Base-by-base conservation (phyloP, 1,140 invertebrate genomes). In the Temnothorax nylanderi region DNA sequence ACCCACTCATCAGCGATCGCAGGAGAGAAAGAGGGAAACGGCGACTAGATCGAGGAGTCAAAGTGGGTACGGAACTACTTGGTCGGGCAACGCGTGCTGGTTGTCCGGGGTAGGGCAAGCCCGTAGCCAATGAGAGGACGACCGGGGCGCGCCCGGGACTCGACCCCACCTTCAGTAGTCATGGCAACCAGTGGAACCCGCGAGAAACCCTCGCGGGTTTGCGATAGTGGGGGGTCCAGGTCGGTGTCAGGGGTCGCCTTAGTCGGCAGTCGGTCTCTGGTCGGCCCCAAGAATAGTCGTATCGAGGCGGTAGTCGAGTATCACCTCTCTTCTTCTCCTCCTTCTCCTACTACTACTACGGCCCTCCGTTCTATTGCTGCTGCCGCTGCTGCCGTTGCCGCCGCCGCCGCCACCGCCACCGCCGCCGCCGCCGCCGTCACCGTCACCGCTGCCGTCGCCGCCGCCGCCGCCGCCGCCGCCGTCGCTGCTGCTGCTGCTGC, bases 231-330 rank as follows among this genome's bases (percentile, higher is more conserved):
- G 93, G 85, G 90, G 91, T 71, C 90, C 93, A 94, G 94, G 94
- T 95, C 94, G 94, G 94, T 95, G 94, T 95, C 94, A 95, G 94
- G 94, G 94, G 94, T 95, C 94, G 94, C 90, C 93, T 93, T 91
- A 91, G 94, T 92, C 94, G 93, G 93, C 94, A 95, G 94, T 95
- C 94, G 94, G 94, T 95, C 94, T 95, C 94, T 94, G 94, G 94
- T 94, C 94, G 94, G 94, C 94, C 94, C 90, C 92, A 94, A 94
- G 94, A 93, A 94, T 94, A 95, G 94, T 95, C 92, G 93, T 91
- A 92, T 90, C 89, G 90, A 92, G 89, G 91, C 89, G 92, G 90
- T 86, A 90, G 91, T 90, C 88, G 91, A 91, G 87, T 87, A 71
- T 93, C 91, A 89, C 87, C 89, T 92, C 85, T 89, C 87, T 90